Evolutionary conservation across 2,888 invertebrate genomes (phyloP).

Genomic region (Minunthozetes semirufus): DNA sequence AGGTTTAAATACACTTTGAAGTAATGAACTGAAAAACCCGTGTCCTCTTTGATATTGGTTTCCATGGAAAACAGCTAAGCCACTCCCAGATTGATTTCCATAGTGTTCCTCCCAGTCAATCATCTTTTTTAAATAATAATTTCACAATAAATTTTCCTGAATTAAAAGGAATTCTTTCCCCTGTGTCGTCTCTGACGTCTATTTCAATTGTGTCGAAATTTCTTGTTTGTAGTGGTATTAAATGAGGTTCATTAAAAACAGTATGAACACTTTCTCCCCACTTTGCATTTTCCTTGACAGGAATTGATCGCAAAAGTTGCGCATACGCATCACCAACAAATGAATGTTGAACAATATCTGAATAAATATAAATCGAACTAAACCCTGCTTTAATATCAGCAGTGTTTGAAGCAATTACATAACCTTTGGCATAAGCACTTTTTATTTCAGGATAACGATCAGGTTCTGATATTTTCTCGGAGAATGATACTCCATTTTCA

Average conservation of each 20-base stretch:
- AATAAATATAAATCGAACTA: too few relatives aligned
- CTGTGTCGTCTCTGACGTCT: slow-evolving; percentile 26
- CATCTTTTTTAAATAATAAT: background rate
- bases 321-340: too few relatives aligned
- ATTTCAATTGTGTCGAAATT: slow-evolving; percentile 34
- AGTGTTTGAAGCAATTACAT: too few relatives aligned
- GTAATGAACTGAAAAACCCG: background rate
- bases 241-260: slow-evolving; percentile 22
- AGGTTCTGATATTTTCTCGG: too few relatives aligned
- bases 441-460: too few relatives aligned
- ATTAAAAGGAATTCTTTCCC: slow-evolving; percentile 20
- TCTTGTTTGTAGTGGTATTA: slow-evolving; percentile 23
- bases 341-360: too few relatives aligned
- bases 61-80: slow-evolving; percentile 1
- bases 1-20: background rate
- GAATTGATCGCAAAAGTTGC: too few relatives aligned
- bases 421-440: too few relatives aligned
- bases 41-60: background rate
- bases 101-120: slow-evolving; percentile 9
- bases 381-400: too few relatives aligned
- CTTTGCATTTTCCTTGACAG: too few relatives aligned
- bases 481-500: background rate
- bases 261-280: slow-evolving; percentile 6
- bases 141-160: background rate
- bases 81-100: slow-evolving; percentile 6